These are phyloP conservation scores for Adrianichthys oophorus DNA, from an alignment of 2,797 vertebrate species.

Conservation along the genomic window DNA sequence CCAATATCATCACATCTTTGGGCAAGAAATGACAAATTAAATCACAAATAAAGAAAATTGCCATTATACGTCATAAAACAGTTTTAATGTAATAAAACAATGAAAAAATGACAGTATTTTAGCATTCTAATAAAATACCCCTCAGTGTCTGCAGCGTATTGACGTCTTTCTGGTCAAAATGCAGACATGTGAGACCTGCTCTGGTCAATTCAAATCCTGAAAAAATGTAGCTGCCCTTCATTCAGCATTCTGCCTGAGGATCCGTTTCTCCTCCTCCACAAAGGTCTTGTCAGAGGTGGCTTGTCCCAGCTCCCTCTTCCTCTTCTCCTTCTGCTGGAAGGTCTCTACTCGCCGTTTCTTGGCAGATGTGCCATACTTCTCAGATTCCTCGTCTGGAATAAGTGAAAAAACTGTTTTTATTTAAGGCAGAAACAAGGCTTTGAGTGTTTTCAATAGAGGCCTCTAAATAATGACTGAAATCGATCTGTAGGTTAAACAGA, in stretches of 20 bases:
- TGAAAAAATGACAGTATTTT: neutral
- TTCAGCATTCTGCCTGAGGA: constrained; percentile 75
- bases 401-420: neutral
- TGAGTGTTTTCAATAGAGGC: no score
- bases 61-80: neutral
- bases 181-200: constrained; percentile 13
- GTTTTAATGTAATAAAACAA: neutral
- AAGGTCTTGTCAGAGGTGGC: constrained; percentile 84
- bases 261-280: constrained; percentile 84
- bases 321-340: constrained; percentile 89
- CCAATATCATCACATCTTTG: no score
- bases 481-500: no score
- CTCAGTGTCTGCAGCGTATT: constrained; percentile 6
- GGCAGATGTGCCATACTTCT: constrained; percentile 60
- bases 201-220: constrained; percentile 12
- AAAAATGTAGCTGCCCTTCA: constrained; percentile 33
- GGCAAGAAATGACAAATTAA: no score
- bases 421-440: neutral
- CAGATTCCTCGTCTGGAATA: constrained; percentile 81
- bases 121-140: constrained; percentile 4
- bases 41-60: no score
- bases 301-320: constrained; percentile 82
- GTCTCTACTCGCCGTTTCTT: constrained; percentile 89
- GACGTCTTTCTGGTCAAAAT: neutral
- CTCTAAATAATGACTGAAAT: no score